Conservation (phyloP, 2,113 vertebrate genomes). For the Apodemus speciosus region DNA sequence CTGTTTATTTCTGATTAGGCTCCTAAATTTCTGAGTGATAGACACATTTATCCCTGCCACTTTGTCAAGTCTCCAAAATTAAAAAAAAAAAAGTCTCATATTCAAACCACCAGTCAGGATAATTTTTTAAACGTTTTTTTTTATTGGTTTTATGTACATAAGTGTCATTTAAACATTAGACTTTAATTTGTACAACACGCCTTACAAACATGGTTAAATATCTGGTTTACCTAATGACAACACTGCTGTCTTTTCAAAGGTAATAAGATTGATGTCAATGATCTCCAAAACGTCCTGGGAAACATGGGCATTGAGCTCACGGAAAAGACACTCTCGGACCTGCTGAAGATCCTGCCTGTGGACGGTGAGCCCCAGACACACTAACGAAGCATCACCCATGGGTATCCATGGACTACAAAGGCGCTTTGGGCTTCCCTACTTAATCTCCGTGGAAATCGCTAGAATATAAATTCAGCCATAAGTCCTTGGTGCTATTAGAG, state of each 20-base stretch:
- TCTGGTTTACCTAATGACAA: neutral
- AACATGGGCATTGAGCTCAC: constrained; percentile 11
- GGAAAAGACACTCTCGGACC: neutral
- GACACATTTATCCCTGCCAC: neutral
- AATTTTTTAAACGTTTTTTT: neutral
- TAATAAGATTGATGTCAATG: neutral
- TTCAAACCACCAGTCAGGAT: neutral
- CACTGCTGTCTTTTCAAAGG: constrained; percentile 51
- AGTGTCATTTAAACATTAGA: neutral
- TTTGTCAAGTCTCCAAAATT: neutral
- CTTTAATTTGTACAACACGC: neutral
- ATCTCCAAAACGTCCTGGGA: constrained; percentile 26
- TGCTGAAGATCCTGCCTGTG: constrained; percentile 33
- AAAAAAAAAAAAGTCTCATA: neutral
- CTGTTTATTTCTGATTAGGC: neutral
- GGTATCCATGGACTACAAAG: no score
- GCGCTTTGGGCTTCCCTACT: neutral
- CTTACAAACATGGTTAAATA: neutral
- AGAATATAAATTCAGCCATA: neutral
- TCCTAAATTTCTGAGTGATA: neutral
- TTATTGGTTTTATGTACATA: neutral
- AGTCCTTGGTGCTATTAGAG: neutral
- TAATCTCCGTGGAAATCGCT: neutral
- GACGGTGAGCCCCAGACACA: constrained; percentile 20
- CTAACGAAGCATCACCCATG: neutral